Evolutionary conservation across 2,113 vertebrate species (phyloP).

Genomic region (Notiomystis cincta): DNA sequence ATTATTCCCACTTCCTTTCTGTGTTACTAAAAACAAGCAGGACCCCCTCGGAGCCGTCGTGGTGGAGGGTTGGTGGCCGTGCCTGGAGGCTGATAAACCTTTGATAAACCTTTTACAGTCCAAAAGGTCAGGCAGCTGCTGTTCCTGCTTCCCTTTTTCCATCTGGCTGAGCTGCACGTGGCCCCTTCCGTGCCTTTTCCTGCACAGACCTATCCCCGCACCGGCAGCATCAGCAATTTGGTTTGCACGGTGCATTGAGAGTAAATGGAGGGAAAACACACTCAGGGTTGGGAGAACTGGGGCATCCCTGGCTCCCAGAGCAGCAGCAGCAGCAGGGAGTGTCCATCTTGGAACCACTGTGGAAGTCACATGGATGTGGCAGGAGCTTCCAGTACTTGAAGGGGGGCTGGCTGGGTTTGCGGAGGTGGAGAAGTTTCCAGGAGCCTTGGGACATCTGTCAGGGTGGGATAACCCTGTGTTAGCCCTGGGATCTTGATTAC

Average conservation of each 20-base stretch:
- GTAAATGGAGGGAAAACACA: neutral
- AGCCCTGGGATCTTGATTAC: neutral
- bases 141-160: neutral
- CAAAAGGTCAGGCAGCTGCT: neutral
- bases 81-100: neutral
- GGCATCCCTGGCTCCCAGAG: neutral
- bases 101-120: neutral
- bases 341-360: neutral
- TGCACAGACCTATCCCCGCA: accelerated
- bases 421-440: neutral
- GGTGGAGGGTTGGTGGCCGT: neutral
- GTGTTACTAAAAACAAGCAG: neutral
- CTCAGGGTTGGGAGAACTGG: neutral
- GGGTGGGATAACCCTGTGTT: neutral
- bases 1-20: neutral
- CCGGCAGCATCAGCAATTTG: neutral
- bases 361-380: neutral
- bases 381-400: neutral
- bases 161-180: neutral
- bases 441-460: neutral
- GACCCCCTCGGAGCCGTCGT: neutral
- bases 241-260: neutral
- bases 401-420: neutral
- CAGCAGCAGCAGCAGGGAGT: neutral
- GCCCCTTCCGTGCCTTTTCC: neutral